Conservation (phyloP, 2,797 vertebrate species). For the Bovichtus diacanthus region DNA sequence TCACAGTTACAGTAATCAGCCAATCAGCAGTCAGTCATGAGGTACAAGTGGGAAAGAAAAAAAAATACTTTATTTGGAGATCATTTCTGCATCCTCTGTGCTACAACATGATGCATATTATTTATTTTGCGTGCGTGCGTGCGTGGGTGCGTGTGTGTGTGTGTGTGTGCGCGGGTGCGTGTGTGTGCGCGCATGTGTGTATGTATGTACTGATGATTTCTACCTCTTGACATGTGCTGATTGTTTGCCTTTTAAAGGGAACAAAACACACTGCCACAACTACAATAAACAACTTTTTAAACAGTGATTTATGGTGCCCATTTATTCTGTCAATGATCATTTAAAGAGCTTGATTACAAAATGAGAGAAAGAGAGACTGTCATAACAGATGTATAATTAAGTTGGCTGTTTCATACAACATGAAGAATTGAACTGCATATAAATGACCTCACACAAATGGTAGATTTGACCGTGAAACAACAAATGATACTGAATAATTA, state of each 20-base stretch:
- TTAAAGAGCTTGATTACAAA: background rate
- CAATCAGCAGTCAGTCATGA: slow-evolving; percentile 59
- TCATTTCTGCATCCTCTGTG: slow-evolving; percentile 12
- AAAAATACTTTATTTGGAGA: slow-evolving; percentile 30
- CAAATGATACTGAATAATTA: too few species aligned
- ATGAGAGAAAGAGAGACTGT: background rate
- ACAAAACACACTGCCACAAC: slow-evolving; percentile 69
- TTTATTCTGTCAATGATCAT: background rate
- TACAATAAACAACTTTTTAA: slow-evolving; percentile 81
- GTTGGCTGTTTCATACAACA: too few species aligned
- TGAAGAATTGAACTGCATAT: too few species aligned
- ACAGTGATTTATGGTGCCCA: background rate
- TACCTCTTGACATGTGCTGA: slow-evolving; percentile 86
- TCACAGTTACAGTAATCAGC: slow-evolving; percentile 33
- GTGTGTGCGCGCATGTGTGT: slow-evolving; percentile 9
- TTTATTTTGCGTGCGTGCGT: slow-evolving; percentile 70
- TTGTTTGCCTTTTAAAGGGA: slow-evolving; percentile 77
- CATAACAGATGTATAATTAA: background rate
- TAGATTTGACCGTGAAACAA: background rate
- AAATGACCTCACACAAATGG: too few species aligned
- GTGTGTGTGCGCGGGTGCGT: slow-evolving; percentile 11
- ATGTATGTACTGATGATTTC: slow-evolving; percentile 72
- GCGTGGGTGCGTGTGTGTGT: background rate
- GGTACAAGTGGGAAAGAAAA: slow-evolving; percentile 41
- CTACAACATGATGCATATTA: slow-evolving; percentile 34